Percentiles rank a stretch among this genome's conserved stretches.
Conservation (phyloP, 2,797 vertebrate genomes). For the Sebastes variabilis region DNA sequence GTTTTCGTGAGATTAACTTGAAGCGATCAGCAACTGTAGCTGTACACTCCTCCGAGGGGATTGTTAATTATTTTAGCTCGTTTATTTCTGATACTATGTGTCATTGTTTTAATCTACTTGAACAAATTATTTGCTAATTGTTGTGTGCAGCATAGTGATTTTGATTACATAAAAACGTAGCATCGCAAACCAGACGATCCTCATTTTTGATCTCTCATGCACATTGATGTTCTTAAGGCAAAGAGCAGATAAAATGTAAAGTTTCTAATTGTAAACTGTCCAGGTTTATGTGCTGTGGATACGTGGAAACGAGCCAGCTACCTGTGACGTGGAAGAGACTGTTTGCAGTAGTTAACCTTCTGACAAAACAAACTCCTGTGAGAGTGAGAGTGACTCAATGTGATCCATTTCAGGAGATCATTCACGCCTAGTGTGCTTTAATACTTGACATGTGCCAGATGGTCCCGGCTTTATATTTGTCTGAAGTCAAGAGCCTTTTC, state of each 20-base stretch:
- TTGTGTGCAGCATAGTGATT: background rate
- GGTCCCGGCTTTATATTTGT: background rate
- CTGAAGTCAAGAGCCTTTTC: background rate
- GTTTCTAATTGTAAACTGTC: background rate
- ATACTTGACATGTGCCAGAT: background rate
- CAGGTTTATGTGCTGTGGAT: background rate
- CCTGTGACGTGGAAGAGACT: background rate
- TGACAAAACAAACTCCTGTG: background rate
- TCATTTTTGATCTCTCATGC: background rate
- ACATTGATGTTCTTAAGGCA: background rate
- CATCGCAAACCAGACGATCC: background rate
- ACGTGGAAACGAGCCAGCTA: background rate
- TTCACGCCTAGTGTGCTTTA: background rate
- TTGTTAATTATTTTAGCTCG: background rate
- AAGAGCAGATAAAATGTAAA: background rate
- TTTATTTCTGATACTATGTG: background rate
- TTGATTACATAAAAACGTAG: background rate
- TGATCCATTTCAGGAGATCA: background rate
- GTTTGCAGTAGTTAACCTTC: background rate
- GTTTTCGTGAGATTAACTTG: background rate
- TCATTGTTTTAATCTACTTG: background rate
- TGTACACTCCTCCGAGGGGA: constrained; percentile 8
- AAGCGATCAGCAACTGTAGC: background rate
- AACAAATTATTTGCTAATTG: background rate
- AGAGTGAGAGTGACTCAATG: background rate